Evolutionary conservation across 2,888 invertebrate genomes (phyloP), one percentile per base, ranked within the genome.

Genomic region (Mechanitis mazaeus): DNA sequence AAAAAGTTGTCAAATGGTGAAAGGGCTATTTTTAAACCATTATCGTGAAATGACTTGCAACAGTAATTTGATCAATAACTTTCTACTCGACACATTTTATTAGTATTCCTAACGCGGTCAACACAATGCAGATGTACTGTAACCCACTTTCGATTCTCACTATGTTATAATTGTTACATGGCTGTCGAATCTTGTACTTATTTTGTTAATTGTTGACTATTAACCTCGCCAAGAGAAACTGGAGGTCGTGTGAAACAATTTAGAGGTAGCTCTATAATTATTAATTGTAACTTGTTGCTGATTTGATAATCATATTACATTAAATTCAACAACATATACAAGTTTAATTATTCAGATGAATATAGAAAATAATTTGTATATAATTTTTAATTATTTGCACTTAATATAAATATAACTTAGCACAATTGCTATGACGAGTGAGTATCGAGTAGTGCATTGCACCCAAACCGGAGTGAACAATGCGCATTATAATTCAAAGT

Each of bases 401-500:
- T 75, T 77, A 73, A 73, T 76, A 75, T 74, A 59, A 61, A 54
- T 58, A 45, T 63, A 69, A 68, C 75, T 73, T 71, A 71, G 75
- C 60, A 64, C 67, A 71, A 71, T 71, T 87, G 89, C 87, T 88
- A 86, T 85, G 85, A 87, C 83, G 83, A 83, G 81, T 78, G 78
- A 76, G 75, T 77, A 81, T 86, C 84, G 83, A 85, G 80, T 75
- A 84, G 88, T 87, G 84, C 90, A 86, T 84, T 88, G 88, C 89
- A 87, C 89, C 81, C 82, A 78, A 77, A 77, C 76, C 80, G 78
- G 78, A 78, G 75, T 75, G 81, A 87, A 89, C 89, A 88, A 88
- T 88, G 83, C 86, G 80, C 87, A 88, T 89, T 90, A 86, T 85
- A 83, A 89, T 89, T 87, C 86, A 82, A 86, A 83, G 82, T 82